Evolutionary conservation across 2,113 vertebrate genomes (phyloP).

Genomic region (Platysteira castanea): DNA sequence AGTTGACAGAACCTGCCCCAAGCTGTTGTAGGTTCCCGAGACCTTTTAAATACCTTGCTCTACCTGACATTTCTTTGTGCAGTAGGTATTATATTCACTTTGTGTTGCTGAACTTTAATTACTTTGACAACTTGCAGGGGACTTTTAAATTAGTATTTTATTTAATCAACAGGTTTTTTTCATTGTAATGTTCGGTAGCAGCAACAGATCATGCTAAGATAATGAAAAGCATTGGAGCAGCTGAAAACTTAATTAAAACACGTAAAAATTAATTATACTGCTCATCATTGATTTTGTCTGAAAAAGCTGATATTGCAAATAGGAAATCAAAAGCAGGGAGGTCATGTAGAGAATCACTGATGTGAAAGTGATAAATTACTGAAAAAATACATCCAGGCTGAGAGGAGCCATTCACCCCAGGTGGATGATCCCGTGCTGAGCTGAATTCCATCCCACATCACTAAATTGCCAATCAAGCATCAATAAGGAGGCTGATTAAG

Average conservation of each 20-base stretch:
- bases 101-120: conserved; percentile 16
- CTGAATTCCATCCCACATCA: neutral
- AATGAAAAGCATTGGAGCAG: conserved; percentile 39
- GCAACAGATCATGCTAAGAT: conserved; percentile 2
- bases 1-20: neutral
- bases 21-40: neutral
- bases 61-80: neutral
- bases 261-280: conserved; percentile 46
- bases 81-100: neutral
- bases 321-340: conserved; percentile 50
- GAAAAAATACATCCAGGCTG: neutral
- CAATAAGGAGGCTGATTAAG: neutral
- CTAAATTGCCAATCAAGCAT: neutral
- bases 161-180: conserved; percentile 24
- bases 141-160: neutral
- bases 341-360: neutral
- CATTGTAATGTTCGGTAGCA: neutral
- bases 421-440: neutral
- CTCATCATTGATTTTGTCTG: conserved; percentile 38
- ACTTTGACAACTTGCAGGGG: conserved; percentile 7
- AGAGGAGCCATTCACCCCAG: neutral
- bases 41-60: neutral
- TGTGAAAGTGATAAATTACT: neutral
- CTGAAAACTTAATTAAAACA: conserved; percentile 63
- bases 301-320: conserved; percentile 59